Base-by-base conservation (phyloP, 2,888 invertebrate species). In the Asteroscopus sphinx region DNA sequence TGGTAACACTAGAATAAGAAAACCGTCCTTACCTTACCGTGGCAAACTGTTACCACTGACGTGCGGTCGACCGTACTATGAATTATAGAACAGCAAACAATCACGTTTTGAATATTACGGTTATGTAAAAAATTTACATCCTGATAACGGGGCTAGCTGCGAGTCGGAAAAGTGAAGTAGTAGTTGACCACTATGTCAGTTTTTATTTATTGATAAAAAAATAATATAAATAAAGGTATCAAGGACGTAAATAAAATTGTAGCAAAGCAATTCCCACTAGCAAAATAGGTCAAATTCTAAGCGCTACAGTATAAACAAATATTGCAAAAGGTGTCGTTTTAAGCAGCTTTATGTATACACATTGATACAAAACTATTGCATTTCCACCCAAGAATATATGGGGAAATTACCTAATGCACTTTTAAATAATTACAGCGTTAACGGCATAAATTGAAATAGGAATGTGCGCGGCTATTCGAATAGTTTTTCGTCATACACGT, bases 361-460 rank as follows among this genome's bases (percentile, higher is more conserved):
- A 41, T 45, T 65, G 52, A 66, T 65, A 53, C 28, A 59, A 65
- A 65, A 66, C 66, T 65, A 65, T 65, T 66, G 66, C 64, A 52
- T 66, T 65, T 66, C 59, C 66, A 59, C 52, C 48, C 16, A 4
- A 33, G 47, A 59, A 66, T 66, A 66, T 65, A 65, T 65, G 52
- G 45, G 66, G 66, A 65, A 65, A 66, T 66, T 65, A 66, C 64
- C 52, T 52, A 66, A 53, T 32, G 48, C 66, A 48, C 26, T 44
- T 64, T 52, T 65, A 66, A 66, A 65, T 65, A 66, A 66, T 65
- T 65, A 66, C 36, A 48, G 44, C 63, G 64, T 66, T 62, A 61
- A 64, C 65, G 49, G 57, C 62, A 74, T 71, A 69, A 73, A 70
- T 73, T 46, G 26, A 60, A 65, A 64, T 44, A 60, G 68, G 72